Base-by-base conservation (phyloP, 2,113 vertebrate species). In the Panthera uncia region DNA sequence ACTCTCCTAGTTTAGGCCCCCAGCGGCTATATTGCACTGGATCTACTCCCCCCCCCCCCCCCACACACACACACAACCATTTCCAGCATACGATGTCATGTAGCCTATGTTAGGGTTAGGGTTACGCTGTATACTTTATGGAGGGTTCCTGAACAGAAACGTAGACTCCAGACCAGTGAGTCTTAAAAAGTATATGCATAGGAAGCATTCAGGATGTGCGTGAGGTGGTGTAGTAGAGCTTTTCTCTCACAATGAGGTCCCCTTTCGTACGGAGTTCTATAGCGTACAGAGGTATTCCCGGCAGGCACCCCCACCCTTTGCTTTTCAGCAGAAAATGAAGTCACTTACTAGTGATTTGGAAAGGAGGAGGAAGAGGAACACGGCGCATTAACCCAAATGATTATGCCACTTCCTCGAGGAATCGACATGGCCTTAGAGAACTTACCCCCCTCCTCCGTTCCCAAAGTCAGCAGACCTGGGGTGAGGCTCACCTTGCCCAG, bases 261-360 rank as follows among this genome's bases (percentile, higher is more conserved):
- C 36, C 10, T 73, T 94, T 66, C 45, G 14, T 52, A 27, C 69
- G 4, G 48, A 63, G 31, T 27, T 3, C 8, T 63, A 73, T 45
- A 33, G 65, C 27, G 36, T 11, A 15, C 15, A 31, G 33, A 48
- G 38, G 73, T 52, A 38, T 10, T 36, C 38, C 16, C 15, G 13
- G 12, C 83, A 82, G 76, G 25, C 65, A 9, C 52, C 23, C 5
- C 12, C 73, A 48, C 29, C 38, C 45, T 79, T 84, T 68, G 38
- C 74, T 94, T 63, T 38, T 50, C 27, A 79, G 38, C n/a, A 87
- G 50, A 50, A 91, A 97, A 25, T n/a, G 4, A 74, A 68, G 4
- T 55, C 18, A 14, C 71, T 91, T 48, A 76, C 4, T 36, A 21
- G 14, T n/a, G 31, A 86, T 23, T 68, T 71, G 65, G 18, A 92